Percentiles rank a stretch among this genome's conserved stretches.
phyloP scores from a whole-genome alignment of 2,888 invertebrate species.

The Acronicta alni region DNA sequence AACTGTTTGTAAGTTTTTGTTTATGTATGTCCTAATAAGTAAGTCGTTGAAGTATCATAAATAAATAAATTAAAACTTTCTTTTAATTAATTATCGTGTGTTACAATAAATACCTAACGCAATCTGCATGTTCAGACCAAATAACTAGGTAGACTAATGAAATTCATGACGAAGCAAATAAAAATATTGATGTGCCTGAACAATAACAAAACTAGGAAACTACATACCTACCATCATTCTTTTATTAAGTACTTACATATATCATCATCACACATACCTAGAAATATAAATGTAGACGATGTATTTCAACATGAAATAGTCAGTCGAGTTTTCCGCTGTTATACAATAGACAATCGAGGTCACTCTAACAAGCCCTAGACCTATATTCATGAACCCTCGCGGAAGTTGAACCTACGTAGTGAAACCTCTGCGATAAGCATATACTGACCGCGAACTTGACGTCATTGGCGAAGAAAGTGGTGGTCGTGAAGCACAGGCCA shows the following conservation, averaged over 20 bases:
- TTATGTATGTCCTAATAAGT: too few relatives aligned
- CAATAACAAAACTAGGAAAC: not conserved
- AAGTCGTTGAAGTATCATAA: too few relatives aligned
- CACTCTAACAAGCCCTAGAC: conserved; percentile 49
- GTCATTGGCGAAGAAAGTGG: conserved; percentile 64
- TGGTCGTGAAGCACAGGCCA: conserved; percentile 31
- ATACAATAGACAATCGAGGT: conserved; percentile 20
- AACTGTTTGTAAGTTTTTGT: too few relatives aligned
- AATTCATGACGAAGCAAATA: not conserved
- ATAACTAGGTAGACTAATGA: not conserved
- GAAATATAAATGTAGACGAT: not conserved
- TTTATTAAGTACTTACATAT: too few relatives aligned
- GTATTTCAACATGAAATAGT: not conserved
- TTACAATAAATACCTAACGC: not conserved
- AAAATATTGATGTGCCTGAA: not conserved
- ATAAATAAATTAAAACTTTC: conserved; percentile 2
- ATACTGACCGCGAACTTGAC: conserved; percentile 69
- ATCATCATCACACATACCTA: not conserved
- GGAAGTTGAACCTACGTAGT: conserved; percentile 60
- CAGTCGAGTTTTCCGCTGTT: conserved; percentile 1
- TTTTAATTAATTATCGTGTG: not conserved
- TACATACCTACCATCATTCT: not conserved
- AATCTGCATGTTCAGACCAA: not conserved
- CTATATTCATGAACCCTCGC: conserved; percentile 48
- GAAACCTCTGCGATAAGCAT: conserved; percentile 60